Conservation (phyloP, 2,888 invertebrate species). For the Lasius fuliginosus region DNA sequence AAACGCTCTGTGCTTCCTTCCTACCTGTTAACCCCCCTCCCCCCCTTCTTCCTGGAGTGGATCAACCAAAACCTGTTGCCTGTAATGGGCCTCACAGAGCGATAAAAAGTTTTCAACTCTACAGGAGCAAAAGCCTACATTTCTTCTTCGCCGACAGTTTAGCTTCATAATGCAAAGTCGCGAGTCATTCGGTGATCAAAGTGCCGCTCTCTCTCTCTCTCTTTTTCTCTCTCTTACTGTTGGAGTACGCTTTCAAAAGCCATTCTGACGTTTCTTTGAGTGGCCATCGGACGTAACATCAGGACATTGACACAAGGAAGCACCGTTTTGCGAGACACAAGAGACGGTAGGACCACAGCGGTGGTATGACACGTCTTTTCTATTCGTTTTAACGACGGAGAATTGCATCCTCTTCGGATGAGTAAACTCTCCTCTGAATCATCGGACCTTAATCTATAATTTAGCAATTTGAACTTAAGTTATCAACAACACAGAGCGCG, state of each 20-base stretch:
- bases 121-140: slow-evolving; percentile 77
- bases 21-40: slow-evolving; percentile 22
- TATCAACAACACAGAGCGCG: neutral
- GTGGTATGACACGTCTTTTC: slow-evolving; percentile 57
- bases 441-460: slow-evolving; percentile 33
- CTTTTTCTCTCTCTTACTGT: slow-evolving; percentile 54
- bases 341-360: slow-evolving; percentile 57
- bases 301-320: slow-evolving; percentile 73
- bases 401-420: slow-evolving; percentile 41
- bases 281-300: slow-evolving; percentile 64
- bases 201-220: slow-evolving; percentile 71
- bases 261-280: slow-evolving; percentile 69
- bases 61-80: slow-evolving; percentile 76
- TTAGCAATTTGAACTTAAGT: slow-evolving; percentile 42
- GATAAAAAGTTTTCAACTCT: slow-evolving; percentile 79
- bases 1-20: slow-evolving; percentile 46
- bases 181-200: slow-evolving; percentile 84
- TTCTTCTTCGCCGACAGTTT: slow-evolving; percentile 81
- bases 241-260: slow-evolving; percentile 67
- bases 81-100: slow-evolving; percentile 82
- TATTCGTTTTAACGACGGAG: slow-evolving; percentile 52
- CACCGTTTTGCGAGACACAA: slow-evolving; percentile 58
- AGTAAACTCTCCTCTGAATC: slow-evolving; percentile 47
- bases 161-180: slow-evolving; percentile 80
- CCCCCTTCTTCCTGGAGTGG: slow-evolving; percentile 47